phyloP scores from a whole-genome alignment of 2,113 vertebrate species.

The Chloropsis cyanopogon region DNA sequence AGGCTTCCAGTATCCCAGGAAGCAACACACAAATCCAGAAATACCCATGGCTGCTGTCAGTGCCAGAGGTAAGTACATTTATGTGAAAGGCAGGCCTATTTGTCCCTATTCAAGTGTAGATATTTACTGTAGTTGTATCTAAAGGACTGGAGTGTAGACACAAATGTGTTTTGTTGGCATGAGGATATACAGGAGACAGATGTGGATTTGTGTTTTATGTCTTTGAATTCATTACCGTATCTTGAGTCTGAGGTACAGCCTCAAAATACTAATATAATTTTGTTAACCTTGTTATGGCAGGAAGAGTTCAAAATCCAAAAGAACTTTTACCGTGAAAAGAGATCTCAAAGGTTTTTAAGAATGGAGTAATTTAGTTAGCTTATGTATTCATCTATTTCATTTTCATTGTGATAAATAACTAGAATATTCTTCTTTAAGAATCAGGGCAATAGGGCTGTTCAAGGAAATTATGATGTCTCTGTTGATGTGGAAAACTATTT shows the following conservation, averaged over 20 bases:
- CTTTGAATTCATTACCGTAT: neutral
- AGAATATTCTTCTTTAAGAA: neutral
- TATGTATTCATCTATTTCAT: neutral
- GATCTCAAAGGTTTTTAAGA: neutral
- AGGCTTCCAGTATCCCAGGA: neutral
- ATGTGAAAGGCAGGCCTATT: neutral
- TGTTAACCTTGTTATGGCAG: neutral
- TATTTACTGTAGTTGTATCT: neutral
- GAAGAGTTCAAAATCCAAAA: neutral
- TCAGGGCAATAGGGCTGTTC: neutral
- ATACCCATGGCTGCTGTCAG: neutral
- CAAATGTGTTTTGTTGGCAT: neutral
- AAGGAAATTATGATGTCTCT: neutral
- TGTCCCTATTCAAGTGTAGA: neutral
- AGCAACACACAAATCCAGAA: neutral
- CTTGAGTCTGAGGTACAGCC: neutral
- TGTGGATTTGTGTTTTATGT: neutral
- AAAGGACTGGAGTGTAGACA: neutral
- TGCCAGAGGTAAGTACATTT: neutral
- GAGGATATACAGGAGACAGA: neutral
- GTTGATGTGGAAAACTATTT: neutral
- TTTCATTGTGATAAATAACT: neutral
- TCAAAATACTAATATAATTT: neutral
- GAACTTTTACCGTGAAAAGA: neutral
- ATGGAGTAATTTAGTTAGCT: neutral